Evolutionary conservation across 2,113 vertebrate species (phyloP).

Genomic region (Suricata suricatta): DNA sequence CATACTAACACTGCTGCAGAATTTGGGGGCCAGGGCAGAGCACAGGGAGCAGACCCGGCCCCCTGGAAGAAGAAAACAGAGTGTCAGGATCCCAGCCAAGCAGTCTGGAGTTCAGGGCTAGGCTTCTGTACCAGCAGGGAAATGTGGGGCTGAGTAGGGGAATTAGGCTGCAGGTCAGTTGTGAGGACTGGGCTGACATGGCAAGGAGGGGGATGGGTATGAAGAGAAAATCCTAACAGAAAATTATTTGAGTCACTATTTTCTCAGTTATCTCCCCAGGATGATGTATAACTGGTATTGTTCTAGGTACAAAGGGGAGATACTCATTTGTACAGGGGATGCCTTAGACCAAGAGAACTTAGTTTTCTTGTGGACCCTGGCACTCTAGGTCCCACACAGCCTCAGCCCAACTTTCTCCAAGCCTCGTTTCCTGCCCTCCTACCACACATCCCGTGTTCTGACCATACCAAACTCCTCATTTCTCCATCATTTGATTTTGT

Average conservation of each 20-base stretch:
- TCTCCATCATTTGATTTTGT: not conserved
- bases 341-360: not conserved
- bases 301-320: not conserved
- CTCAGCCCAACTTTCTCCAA: not conserved
- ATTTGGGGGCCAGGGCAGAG: not conserved
- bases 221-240: not conserved
- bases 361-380: not conserved
- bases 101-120: slow-evolving; percentile 20
- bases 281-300: not conserved
- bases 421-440: not conserved
- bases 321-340: not conserved
- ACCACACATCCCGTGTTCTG: not conserved
- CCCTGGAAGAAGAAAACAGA: not conserved
- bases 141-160: not conserved
- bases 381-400: too few species aligned
- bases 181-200: not conserved
- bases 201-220: not conserved
- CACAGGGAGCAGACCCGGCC: not conserved
- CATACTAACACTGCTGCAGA: too few species aligned
- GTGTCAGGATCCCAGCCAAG: not conserved
- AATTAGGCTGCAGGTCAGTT: slow-evolving; percentile 25
- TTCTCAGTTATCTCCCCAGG: not conserved
- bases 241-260: not conserved
- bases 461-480: not conserved
- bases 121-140: not conserved